Percentiles rank a stretch among this genome's conserved stretches.
Conservation (phyloP, 2,797 vertebrate species). For the Myoxocephalus aenaeus region DNA sequence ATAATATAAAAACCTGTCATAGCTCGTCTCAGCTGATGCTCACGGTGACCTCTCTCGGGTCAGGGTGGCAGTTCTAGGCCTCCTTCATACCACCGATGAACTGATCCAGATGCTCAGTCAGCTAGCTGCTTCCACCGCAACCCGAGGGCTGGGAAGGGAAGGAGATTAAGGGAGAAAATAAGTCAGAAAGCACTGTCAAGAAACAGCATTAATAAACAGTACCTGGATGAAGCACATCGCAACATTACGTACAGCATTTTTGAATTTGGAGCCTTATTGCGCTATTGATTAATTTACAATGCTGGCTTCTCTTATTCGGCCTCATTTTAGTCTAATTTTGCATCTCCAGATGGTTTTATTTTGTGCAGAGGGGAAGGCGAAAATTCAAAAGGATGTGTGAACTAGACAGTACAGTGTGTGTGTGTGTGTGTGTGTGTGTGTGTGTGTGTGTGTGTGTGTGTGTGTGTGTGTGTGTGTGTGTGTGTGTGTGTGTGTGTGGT, state of each 20-base stretch:
- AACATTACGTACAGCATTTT: neutral
- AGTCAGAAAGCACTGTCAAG: neutral
- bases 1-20: neutral
- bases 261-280: neutral
- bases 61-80: constrained; percentile 25
- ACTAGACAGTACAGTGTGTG: constrained; percentile 27
- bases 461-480: too few species aligned
- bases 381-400: constrained; percentile 41
- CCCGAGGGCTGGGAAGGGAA: constrained; percentile 33
- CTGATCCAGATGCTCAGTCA: constrained; percentile 51
- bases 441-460: too few species aligned
- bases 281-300: neutral
- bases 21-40: constrained; percentile 2
- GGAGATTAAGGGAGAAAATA: neutral
- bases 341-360: constrained; percentile 35
- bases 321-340: constrained; percentile 1
- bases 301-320: neutral
- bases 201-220: neutral
- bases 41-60: constrained; percentile 27
- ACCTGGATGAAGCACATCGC: neutral
- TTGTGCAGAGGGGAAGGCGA: constrained; percentile 30
- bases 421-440: constrained; percentile 30
- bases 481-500: constrained; percentile 58
- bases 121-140: constrained; percentile 16
- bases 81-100: constrained; percentile 35